These are phyloP conservation scores for Arvicola amphibius DNA, from an alignment of 2,797 vertebrate species.

Conservation along the genomic window DNA sequence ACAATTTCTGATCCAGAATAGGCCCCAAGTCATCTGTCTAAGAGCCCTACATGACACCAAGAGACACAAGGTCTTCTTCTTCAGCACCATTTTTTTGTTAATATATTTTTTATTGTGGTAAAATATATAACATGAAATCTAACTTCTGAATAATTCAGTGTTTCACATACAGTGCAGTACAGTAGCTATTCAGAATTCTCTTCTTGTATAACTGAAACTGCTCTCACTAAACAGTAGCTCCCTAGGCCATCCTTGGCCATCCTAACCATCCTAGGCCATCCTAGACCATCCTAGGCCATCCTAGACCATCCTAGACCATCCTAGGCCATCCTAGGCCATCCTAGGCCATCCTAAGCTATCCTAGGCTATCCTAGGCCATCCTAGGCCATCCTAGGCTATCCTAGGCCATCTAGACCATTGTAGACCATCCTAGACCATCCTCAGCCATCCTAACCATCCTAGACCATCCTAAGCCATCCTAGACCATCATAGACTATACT, in stretches of 20 bases:
- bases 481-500: no score
- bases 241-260: background rate
- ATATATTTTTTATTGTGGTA: background rate
- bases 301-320: no score
- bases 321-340: no score
- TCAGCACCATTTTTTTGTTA: background rate
- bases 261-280: no score
- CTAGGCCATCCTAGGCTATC: no score
- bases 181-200: background rate
- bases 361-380: no score
- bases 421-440: no score
- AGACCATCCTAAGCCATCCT: background rate
- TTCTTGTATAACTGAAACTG: background rate
- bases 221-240: background rate
- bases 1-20: background rate
- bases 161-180: background rate
- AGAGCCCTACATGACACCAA: background rate
- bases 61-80: background rate
- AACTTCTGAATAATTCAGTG: background rate
- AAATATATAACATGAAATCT: background rate
- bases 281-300: background rate
- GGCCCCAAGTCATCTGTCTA: no score
- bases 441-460: no score
- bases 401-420: no score
- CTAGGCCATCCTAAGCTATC: no score